Evolutionary conservation across 1,140 invertebrate genomes (phyloP), one percentile per base, ranked within the genome.

Genomic region (Copidosoma floridanum): DNA sequence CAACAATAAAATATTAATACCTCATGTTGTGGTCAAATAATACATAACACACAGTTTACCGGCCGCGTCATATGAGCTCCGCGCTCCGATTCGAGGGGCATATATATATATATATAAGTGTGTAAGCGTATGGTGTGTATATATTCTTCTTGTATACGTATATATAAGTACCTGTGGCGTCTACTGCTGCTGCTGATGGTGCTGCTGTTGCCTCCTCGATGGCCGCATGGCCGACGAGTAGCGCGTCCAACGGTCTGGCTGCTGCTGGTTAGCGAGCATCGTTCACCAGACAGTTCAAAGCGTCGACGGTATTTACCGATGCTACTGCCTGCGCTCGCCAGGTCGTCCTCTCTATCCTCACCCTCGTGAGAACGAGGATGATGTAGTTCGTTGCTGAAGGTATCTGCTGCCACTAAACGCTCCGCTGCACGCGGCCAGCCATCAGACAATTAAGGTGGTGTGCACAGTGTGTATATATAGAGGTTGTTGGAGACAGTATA

Each of bases 151-250:
- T n/a, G n/a, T n/a, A n/a, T n/a, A n/a, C n/a, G n/a, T n/a, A n/a
- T n/a, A 18, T n/a, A n/a, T n/a, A n/a, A n/a, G 29, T 61, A 61
- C 59, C 59, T 61, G 59, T 50, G 37, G 43, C 52, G 51, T 55
- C 59, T 61, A 55, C 8, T 43, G 40, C 57, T 59, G 57, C 57
- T 52, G 57, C n/a, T n/a, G n/a, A n/a, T n/a, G n/a, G n/a, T n/a
- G n/a, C n/a, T n/a, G n/a, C 16, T 41, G 40, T 18, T 41, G 40
- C 46, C 59, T 55, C 18, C 59, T 61, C 3, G 20, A 20, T 20
- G 18, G 27, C 24, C 51, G 41, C 51, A 50, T 48, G 51, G 41
- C 24, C 35, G n/a, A n/a, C n/a, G 35, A 55, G 37, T 43, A 16
- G 35, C 46, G 51, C 52, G 43, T 61, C 59, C 52, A 61, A 55